Evolutionary conservation across 2,113 vertebrate species (phyloP).

Genomic region (Lepisosteus osseus): DNA sequence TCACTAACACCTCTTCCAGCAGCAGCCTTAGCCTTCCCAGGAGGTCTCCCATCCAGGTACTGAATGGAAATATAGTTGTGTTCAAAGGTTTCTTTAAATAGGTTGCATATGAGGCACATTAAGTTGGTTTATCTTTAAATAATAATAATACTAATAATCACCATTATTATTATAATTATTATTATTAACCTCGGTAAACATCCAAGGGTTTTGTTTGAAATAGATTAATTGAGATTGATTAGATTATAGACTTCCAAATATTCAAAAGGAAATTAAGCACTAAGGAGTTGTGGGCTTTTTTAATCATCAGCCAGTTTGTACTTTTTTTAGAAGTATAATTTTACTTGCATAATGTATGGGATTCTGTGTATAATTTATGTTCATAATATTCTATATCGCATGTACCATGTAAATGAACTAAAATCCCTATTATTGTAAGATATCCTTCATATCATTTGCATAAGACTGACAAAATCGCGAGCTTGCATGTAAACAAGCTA

Average conservation of each 20-base stretch:
- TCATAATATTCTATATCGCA: constrained; percentile 5
- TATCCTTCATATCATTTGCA: constrained; percentile 8
- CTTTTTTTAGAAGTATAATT: neutral
- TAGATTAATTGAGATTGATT: too few relatives aligned
- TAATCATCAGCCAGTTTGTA: neutral
- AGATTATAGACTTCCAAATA: neutral
- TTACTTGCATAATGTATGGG: neutral
- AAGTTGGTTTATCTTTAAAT: too few relatives aligned
- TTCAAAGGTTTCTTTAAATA: too few relatives aligned
- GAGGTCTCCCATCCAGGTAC: too few relatives aligned
- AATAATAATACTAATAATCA: too few relatives aligned
- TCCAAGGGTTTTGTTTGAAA: neutral
- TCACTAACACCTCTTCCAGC: too few relatives aligned
- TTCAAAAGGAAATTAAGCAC: neutral
- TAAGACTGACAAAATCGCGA: constrained; percentile 8
- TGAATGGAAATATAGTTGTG: too few relatives aligned
- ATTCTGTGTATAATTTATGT: constrained; percentile 4
- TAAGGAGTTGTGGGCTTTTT: neutral
- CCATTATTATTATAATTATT: too few relatives aligned
- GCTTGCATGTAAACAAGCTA: constrained; percentile 15
- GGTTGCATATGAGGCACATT: too few relatives aligned
- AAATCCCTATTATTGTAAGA: constrained; percentile 9
- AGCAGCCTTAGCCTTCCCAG: too few relatives aligned
- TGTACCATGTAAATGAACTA: constrained; percentile 13
- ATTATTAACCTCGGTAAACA: neutral